Evolutionary conservation across 2,113 vertebrate genomes (phyloP).

Genomic region (Limnothrissa miodon): DNA sequence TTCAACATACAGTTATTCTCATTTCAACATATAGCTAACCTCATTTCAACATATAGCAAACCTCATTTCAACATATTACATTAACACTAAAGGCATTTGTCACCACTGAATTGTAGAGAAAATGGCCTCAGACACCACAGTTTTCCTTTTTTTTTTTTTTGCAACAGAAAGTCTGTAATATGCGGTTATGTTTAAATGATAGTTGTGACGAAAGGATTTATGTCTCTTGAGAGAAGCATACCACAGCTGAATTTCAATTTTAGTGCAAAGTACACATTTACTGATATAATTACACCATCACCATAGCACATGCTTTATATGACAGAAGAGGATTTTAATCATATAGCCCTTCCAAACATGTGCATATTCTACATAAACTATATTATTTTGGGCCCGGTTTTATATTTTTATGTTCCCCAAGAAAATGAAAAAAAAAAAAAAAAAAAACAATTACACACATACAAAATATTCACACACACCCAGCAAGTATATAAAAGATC

Average conservation of each 20-base stretch:
- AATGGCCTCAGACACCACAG: neutral
- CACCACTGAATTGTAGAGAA: neutral
- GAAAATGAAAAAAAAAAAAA: neutral
- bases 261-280: neutral
- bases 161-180: neutral
- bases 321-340: neutral
- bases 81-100: too few relatives aligned
- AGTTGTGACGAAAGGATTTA: neutral
- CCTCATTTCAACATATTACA: neutral
- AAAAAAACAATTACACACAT: too few relatives aligned
- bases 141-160: neutral
- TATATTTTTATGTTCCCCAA: neutral
- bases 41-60: neutral
- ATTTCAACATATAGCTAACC: neutral
- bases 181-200: neutral
- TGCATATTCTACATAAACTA: too few relatives aligned
- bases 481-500: neutral
- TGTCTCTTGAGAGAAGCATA: neutral
- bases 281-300: neutral
- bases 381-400: neutral
- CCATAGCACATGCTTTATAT: neutral
- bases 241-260: neutral
- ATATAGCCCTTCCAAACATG: neutral
- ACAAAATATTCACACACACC: neutral
- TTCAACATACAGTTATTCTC: neutral